Conservation (phyloP, 2,797 vertebrate genomes). For the Lepidocolaptes lacrymiger region DNA sequence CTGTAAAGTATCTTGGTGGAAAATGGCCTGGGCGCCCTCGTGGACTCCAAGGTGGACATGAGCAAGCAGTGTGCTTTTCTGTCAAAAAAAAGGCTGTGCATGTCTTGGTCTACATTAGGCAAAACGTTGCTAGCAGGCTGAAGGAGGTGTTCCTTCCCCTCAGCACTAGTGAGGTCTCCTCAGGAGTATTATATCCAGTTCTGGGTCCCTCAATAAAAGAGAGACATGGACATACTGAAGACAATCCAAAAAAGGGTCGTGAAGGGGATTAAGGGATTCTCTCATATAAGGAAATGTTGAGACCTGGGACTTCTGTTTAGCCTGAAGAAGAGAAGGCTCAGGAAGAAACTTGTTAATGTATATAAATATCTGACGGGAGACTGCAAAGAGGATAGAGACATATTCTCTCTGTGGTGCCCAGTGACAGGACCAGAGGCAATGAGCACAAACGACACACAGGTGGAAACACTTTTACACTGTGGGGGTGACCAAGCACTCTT, state of each 20-base stretch:
- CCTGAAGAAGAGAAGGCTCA: neutral
- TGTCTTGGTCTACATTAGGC: neutral
- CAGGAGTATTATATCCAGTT: neutral
- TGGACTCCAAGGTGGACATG: neutral
- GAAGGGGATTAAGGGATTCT: neutral
- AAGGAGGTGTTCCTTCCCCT: neutral
- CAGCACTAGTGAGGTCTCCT: neutral
- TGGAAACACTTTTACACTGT: neutral
- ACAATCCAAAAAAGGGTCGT: neutral
- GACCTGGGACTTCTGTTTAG: neutral
- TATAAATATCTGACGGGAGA: neutral
- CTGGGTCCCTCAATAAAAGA: neutral
- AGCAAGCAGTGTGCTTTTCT: neutral
- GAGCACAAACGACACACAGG: rapidly evolving
- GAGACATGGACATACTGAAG: neutral
- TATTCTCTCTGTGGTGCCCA: neutral
- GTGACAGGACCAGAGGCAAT: neutral
- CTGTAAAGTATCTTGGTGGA: neutral
- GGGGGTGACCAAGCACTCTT: rapidly evolving
- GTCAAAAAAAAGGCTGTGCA: too few species aligned
- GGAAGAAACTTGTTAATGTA: neutral
- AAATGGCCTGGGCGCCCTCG: neutral
- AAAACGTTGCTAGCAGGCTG: neutral
- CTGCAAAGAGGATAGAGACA: neutral
- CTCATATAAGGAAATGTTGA: neutral